Evolutionary conservation across 1,140 invertebrate species (phyloP).

Genomic region (Ceratina australensis): DNA sequence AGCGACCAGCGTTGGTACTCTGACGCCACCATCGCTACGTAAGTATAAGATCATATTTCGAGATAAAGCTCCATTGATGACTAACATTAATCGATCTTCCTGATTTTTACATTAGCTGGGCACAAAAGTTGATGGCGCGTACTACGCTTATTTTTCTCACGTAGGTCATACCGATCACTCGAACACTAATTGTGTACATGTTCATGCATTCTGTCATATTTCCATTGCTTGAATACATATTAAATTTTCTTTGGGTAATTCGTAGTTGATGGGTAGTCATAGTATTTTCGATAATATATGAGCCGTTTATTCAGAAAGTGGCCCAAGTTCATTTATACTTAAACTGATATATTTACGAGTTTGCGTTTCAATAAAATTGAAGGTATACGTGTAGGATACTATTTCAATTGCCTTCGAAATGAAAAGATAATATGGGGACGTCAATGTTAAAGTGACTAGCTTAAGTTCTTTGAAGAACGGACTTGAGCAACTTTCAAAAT

Average conservation of each 20-base stretch:
- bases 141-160: slow-evolving; percentile 77
- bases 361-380: no score
- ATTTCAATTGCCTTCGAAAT: no score
- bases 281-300: not conserved
- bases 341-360: no score
- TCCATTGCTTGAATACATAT: slow-evolving; percentile 37
- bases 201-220: slow-evolving; percentile 17
- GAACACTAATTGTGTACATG: slow-evolving; percentile 14
- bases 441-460: no score
- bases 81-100: slow-evolving; percentile 55
- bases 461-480: no score
- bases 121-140: slow-evolving; percentile 80
- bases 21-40: slow-evolving; percentile 81
- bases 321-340: no score
- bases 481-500: no score
- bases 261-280: not conserved
- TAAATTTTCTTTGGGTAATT: no score
- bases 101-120: slow-evolving; percentile 75
- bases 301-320: no score
- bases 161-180: slow-evolving; percentile 71
- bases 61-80: slow-evolving; percentile 17
- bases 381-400: no score
- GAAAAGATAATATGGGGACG: no score
- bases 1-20: slow-evolving; percentile 81
- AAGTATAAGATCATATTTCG: slow-evolving; percentile 49